These are phyloP conservation scores for Fragum whitleyi DNA, from an alignment of 2,888 invertebrate species.

Conservation along the genomic window DNA sequence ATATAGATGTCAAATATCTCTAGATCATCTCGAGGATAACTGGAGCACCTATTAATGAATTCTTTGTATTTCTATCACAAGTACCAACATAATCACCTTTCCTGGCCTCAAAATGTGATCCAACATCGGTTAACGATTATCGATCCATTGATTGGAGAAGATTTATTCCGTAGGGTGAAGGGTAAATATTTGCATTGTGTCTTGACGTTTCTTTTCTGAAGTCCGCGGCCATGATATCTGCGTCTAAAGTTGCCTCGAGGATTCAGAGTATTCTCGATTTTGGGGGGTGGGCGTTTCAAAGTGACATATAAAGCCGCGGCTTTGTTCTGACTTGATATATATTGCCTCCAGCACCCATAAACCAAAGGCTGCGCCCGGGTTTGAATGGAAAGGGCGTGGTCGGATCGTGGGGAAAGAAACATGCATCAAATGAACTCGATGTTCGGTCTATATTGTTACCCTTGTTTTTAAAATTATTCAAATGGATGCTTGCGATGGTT, in stretches of 20 bases:
- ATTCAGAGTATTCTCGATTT: slow-evolving; percentile 51
- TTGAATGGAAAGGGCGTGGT: slow-evolving; percentile 58
- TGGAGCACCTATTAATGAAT: no score
- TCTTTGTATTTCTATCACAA: no score
- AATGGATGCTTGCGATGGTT: no score
- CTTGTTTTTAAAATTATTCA: not conserved
- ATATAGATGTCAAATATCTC: no score
- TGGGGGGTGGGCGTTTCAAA: slow-evolving; percentile 55
- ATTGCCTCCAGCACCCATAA: slow-evolving; percentile 63
- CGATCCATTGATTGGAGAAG: no score
- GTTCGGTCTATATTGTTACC: not conserved
- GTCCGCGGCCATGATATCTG: slow-evolving; percentile 16
- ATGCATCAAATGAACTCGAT: slow-evolving; percentile 36
- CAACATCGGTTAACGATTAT: no score
- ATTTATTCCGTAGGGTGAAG: no score
- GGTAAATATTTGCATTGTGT: slow-evolving; percentile 11
- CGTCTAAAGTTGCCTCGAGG: slow-evolving; percentile 57
- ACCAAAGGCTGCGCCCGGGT: slow-evolving; percentile 50
- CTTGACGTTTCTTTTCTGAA: slow-evolving; percentile 14
- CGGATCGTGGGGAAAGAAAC: slow-evolving; percentile 36
- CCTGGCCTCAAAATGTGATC: no score
- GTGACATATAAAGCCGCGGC: slow-evolving; percentile 62
- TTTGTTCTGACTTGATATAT: slow-evolving; percentile 64
- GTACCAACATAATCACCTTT: no score
- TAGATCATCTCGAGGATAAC: no score